phyloP scores from a whole-genome alignment of 2,113 vertebrate species.

The Rousettus leschenaultii region DNA sequence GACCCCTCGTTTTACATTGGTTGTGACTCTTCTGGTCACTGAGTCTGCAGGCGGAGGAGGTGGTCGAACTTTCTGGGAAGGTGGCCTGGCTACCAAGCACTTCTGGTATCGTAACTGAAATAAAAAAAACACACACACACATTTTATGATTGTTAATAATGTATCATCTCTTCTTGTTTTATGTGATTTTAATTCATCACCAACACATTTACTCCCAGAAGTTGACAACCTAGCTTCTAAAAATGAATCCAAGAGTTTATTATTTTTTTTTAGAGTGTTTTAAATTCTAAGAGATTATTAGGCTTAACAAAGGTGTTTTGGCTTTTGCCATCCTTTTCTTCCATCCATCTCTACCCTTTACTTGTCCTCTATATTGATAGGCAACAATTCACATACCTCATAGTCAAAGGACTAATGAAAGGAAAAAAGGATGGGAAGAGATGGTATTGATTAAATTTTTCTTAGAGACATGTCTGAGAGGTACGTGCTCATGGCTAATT shows the following conservation, averaged over 20 bases:
- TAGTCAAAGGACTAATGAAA: background rate
- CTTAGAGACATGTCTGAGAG: background rate
- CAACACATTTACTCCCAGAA: background rate
- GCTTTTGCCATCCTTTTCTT: background rate
- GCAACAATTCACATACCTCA: background rate
- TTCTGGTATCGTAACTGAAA: slow-evolving; percentile 97
- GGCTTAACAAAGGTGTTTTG: background rate
- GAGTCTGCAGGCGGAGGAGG: slow-evolving; percentile 92
- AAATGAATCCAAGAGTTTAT: background rate
- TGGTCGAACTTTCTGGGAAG: slow-evolving; percentile 89
- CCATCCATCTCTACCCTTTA: no score
- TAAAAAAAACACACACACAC: slow-evolving; percentile 27
- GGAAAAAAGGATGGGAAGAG: background rate
- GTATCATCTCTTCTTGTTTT: background rate
- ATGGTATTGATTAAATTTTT: background rate
- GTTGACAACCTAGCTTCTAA: background rate
- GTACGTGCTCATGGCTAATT: rapidly evolving
- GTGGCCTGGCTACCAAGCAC: slow-evolving; percentile 95
- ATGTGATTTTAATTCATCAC: background rate
- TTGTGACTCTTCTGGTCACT: slow-evolving; percentile 93
- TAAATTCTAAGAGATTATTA: background rate
- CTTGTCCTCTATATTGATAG: background rate
- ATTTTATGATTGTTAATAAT: background rate
- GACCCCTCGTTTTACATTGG: slow-evolving; percentile 95
- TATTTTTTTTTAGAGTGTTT: background rate